Percentiles rank a stretch among this genome's conserved stretches.
Evolutionary conservation across 2,888 invertebrate species (phyloP).

Genomic region (Lathronympha strigana): DNA sequence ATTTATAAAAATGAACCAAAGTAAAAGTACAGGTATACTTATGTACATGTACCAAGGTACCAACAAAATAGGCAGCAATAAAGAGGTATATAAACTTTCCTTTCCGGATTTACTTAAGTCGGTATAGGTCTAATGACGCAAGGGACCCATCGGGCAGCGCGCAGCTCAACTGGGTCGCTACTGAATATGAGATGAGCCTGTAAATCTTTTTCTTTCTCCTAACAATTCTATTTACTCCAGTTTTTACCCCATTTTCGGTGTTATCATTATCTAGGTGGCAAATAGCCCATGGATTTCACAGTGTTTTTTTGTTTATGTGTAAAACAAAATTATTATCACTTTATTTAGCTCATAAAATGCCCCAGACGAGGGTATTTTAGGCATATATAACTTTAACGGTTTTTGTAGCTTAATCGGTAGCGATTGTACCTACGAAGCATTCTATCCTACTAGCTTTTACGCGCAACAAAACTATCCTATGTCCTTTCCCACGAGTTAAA

Average conservation of each 20-base stretch:
- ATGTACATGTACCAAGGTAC: too few relatives aligned
- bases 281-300: not conserved
- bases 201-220: slow-evolving; percentile 35
- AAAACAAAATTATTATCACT: not conserved
- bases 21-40: too few relatives aligned
- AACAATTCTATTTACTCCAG: slow-evolving; percentile 31
- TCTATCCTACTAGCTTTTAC: too few relatives aligned
- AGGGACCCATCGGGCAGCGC: slow-evolving; percentile 21
- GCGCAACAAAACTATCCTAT: too few relatives aligned
- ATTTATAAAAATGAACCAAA: too few relatives aligned
- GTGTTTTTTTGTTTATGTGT: not conserved
- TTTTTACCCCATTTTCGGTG: not conserved
- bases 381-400: too few relatives aligned
- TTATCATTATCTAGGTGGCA: not conserved
- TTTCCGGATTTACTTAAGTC: slow-evolving; percentile 39
- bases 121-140: slow-evolving; percentile 33
- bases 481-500: too few relatives aligned
- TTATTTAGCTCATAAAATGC: not conserved
- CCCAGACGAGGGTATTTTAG: too few relatives aligned
- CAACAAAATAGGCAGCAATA: slow-evolving; percentile 13
- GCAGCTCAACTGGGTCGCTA: slow-evolving; percentile 35
- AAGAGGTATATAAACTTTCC: slow-evolving; percentile 18
- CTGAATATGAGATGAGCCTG: slow-evolving; percentile 39
- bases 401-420: too few relatives aligned
- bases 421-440: too few relatives aligned